These are phyloP conservation scores for Perizoma affinitatum DNA, from an alignment of 2,888 invertebrate species.

Conservation along the genomic window DNA sequence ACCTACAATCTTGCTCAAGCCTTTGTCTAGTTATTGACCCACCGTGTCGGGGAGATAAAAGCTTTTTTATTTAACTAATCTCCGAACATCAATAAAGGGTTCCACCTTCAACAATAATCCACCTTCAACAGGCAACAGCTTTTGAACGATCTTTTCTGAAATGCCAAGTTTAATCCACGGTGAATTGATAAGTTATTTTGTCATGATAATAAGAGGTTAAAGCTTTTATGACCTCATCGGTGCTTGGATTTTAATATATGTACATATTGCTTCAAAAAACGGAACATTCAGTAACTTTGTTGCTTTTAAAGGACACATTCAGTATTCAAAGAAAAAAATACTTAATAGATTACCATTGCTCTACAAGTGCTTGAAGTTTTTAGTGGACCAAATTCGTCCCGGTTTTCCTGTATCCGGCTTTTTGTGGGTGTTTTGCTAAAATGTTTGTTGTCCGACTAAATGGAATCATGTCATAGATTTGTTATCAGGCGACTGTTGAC, in stretches of 20 bases:
- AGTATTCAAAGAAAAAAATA: no score
- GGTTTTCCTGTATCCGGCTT: slow-evolving; percentile 8
- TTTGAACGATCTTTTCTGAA: slow-evolving; percentile 24
- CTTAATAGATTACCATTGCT: no score
- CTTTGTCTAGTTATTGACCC: slow-evolving; percentile 83
- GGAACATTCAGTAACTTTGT: no score
- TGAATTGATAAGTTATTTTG: slow-evolving; percentile 33
- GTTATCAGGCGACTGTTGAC: slow-evolving; percentile 38
- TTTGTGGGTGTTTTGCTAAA: not conserved
- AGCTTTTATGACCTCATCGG: slow-evolving; percentile 19
- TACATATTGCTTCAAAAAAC: no score
- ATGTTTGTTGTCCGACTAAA: slow-evolving; percentile 31
- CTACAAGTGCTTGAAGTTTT: no score
- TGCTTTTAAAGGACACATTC: no score
- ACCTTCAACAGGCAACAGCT: slow-evolving; percentile 6
- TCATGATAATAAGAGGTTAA: slow-evolving; percentile 29
- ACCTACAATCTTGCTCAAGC: slow-evolving; percentile 77
- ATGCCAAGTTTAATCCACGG: slow-evolving; percentile 20
- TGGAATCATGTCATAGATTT: slow-evolving; percentile 38
- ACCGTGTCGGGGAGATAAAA: slow-evolving; percentile 56
- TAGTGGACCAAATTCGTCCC: not conserved
- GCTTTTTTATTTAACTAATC: slow-evolving; percentile 62
- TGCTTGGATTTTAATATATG: no score
- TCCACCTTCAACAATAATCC: slow-evolving; percentile 13
- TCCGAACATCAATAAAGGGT: slow-evolving; percentile 34